Conservation (phyloP, 2,113 vertebrate species). For the Prionailurus bengalensis region DNA sequence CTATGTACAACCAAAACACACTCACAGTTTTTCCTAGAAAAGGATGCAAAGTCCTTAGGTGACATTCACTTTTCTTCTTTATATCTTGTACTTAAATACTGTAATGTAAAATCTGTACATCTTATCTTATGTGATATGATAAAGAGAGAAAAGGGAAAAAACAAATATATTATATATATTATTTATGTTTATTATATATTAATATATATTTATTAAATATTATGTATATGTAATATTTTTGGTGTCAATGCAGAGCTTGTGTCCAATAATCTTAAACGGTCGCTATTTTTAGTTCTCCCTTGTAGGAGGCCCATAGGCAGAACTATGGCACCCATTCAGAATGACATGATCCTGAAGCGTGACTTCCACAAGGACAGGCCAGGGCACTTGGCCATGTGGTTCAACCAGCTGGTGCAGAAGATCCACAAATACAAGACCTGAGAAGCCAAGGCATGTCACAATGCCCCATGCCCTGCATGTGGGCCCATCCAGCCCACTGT, state of each 20-base stretch:
- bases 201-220: not conserved
- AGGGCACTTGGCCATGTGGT: not conserved
- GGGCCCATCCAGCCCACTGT: not conserved
- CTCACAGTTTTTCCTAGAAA: not conserved
- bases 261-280: not conserved
- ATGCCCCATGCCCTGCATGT: not conserved
- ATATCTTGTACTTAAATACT: not conserved
- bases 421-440: not conserved
- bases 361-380: not conserved
- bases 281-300: not conserved
- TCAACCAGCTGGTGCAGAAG: not conserved
- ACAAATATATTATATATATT: not conserved
- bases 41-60: not conserved
- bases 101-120: not conserved
- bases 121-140: not conserved
- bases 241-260: not conserved
- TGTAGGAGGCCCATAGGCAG: not conserved
- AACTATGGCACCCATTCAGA: not conserved
- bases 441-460: not conserved
- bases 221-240: not conserved
- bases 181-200: not conserved
- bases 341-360: not conserved
- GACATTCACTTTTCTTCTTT: not conserved
- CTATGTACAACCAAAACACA: not conserved
- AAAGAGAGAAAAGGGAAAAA: not conserved